Evolutionary conservation across 2,797 vertebrate genomes (phyloP).

Genomic region (Pangasius macronema): DNA sequence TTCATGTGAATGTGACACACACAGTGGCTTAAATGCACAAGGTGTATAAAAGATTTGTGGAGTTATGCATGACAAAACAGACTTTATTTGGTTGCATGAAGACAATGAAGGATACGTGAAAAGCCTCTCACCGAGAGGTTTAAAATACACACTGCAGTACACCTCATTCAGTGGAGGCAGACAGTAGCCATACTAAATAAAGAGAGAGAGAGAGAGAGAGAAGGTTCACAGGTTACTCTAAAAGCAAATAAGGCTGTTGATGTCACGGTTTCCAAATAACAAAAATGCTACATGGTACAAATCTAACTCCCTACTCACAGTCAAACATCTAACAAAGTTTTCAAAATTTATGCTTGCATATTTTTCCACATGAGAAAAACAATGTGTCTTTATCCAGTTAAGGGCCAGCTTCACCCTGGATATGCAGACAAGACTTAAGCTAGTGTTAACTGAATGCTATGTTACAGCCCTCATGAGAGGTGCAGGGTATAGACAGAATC

Average conservation of each 20-base stretch:
- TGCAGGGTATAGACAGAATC: neutral
- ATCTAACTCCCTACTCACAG: neutral
- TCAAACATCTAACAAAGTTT: neutral
- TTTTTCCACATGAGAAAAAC: neutral
- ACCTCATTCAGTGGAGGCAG: constrained; percentile 77
- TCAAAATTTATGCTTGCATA: neutral
- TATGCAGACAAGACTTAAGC: neutral
- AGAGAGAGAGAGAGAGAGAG: neutral
- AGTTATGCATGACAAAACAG: neutral
- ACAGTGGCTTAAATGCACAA: neutral
- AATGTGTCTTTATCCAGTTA: neutral
- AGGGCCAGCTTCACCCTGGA: neutral
- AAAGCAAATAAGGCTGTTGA: neutral
- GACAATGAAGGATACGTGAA: constrained; percentile 83
- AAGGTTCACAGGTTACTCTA: neutral
- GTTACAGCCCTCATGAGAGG: neutral
- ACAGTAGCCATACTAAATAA: constrained; percentile 84
- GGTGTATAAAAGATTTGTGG: neutral
- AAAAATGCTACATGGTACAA: neutral
- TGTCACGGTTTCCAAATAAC: neutral
- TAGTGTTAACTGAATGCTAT: neutral
- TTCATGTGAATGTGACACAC: neutral
- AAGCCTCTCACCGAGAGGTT: constrained; percentile 74
- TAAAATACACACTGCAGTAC: constrained; percentile 88
- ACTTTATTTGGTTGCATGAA: neutral